phyloP scores from a whole-genome alignment of 2,888 invertebrate species.

The Eucera pruinosa region DNA sequence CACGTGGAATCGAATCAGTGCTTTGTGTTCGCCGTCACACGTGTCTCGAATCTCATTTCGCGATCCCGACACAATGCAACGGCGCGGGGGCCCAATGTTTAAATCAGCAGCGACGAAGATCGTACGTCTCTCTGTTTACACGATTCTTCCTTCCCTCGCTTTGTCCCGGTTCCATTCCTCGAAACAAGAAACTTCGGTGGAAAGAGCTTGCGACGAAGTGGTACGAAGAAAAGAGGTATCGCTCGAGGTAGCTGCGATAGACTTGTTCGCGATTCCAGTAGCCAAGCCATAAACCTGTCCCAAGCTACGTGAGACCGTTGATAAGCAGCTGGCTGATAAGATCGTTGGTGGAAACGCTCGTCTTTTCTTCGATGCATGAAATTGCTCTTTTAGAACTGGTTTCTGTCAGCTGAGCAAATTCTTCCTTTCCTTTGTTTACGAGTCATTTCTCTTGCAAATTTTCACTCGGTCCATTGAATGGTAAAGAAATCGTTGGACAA shows the following conservation, averaged over 20 bases:
- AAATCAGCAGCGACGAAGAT: neutral
- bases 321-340: constrained; percentile 63
- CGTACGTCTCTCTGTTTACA: constrained; percentile 6
- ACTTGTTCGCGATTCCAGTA: constrained; percentile 54
- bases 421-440: neutral
- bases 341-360: constrained; percentile 26
- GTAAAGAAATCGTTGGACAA: too few species aligned
- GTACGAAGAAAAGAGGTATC: neutral
- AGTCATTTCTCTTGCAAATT: too few species aligned
- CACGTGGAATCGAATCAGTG: neutral
- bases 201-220: neutral
- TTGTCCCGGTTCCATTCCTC: neutral
- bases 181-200: neutral
- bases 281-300: constrained; percentile 63
- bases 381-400: constrained; percentile 42
- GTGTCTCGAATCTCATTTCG: constrained; percentile 18
- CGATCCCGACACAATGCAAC: neutral
- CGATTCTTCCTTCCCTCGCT: neutral
- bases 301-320: constrained; percentile 45
- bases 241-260: constrained; percentile 38
- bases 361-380: constrained; percentile 32
- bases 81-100: neutral
- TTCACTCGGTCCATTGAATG: too few species aligned
- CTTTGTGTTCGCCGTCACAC: constrained; percentile 1
- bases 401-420: neutral